Evolutionary conservation across 92 coral and sea anemone genomes (phyloP).

Genomic region (Heliopora coerulea): DNA sequence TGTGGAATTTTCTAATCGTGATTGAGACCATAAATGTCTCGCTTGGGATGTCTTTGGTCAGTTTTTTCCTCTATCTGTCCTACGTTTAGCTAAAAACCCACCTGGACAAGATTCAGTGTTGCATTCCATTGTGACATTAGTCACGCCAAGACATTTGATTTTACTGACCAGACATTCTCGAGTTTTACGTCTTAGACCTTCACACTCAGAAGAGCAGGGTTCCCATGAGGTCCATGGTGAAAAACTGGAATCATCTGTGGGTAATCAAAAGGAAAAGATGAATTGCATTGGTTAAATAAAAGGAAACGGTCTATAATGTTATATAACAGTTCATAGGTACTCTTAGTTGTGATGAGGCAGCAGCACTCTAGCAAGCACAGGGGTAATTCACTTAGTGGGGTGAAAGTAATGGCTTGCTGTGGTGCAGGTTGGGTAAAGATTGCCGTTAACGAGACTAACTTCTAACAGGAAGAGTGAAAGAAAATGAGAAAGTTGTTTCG

Average conservation of each 20-base stretch:
- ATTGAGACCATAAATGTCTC: not conserved
- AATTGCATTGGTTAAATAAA: not conserved
- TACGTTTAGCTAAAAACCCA: not conserved
- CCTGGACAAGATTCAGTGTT: conserved; percentile 29
- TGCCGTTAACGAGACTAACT: too few relatives aligned
- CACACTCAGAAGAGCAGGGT: conserved; percentile 19
- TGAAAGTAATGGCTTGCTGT: too few relatives aligned
- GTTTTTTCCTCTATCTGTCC: not conserved
- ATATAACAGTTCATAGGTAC: too few relatives aligned
- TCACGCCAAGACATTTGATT: not conserved
- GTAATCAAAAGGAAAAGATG: not conserved
- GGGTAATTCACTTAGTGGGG: too few relatives aligned
- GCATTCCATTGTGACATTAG: conserved; percentile 8
- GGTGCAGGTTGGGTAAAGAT: too few relatives aligned
- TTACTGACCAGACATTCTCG: not conserved
- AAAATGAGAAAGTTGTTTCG: too few relatives aligned
- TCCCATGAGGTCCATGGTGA: conserved; percentile 27
- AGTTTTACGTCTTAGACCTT: conserved; percentile 7
- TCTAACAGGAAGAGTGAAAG: too few relatives aligned
- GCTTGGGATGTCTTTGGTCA: not conserved
- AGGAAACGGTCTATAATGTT: too few relatives aligned
- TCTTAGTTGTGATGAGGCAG: too few relatives aligned
- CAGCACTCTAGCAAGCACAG: too few relatives aligned
- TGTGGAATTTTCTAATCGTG: too few relatives aligned
- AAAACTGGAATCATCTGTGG: conserved; percentile 28